A percentile compares a stretch with the other conserved stretches of the same genome.
phyloP scores from a whole-genome alignment of 2,888 invertebrate genomes.

The Galerucella calmariensis region DNA sequence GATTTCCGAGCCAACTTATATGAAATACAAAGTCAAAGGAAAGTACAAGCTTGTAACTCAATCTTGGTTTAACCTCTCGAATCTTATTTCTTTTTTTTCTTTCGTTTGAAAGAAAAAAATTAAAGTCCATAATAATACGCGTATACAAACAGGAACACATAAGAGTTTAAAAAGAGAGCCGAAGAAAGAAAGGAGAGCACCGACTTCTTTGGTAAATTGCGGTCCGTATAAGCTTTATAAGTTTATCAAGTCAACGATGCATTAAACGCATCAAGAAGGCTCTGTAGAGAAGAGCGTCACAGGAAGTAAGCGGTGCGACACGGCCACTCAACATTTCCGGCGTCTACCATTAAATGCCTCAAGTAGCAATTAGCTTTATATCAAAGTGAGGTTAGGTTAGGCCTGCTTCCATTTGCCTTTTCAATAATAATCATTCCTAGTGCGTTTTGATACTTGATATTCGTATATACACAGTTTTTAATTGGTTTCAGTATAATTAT shows the following conservation, averaged over 20 bases:
- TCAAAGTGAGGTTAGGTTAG: slow-evolving; percentile 59
- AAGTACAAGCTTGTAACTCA: no score
- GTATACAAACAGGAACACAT: background rate
- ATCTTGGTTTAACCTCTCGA: background rate
- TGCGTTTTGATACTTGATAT: slow-evolving; percentile 44
- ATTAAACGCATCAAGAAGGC: slow-evolving; percentile 53
- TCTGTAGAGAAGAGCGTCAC: slow-evolving; percentile 48
- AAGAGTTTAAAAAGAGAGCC: slow-evolving; percentile 2
- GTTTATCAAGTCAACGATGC: slow-evolving; percentile 50
- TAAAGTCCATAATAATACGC: background rate
- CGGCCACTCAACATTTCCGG: slow-evolving; percentile 56
- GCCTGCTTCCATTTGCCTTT: slow-evolving; percentile 46
- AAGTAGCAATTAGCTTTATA: slow-evolving; percentile 65
- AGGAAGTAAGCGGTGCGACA: slow-evolving; percentile 46
- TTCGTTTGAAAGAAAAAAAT: background rate
- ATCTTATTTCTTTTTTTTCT: background rate
- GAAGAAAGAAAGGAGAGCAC: slow-evolving; percentile 39
- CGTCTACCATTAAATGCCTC: slow-evolving; percentile 63
- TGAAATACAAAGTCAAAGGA: no score
- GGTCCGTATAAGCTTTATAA: slow-evolving; percentile 35
- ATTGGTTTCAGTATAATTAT: slow-evolving; percentile 30
- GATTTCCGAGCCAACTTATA: no score
- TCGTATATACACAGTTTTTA: slow-evolving; percentile 22
- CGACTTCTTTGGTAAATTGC: slow-evolving; percentile 43
- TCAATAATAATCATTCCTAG: slow-evolving; percentile 50